Evolutionary conservation across 2,797 vertebrate genomes (phyloP).

Genomic region (Siniperca obscura): DNA sequence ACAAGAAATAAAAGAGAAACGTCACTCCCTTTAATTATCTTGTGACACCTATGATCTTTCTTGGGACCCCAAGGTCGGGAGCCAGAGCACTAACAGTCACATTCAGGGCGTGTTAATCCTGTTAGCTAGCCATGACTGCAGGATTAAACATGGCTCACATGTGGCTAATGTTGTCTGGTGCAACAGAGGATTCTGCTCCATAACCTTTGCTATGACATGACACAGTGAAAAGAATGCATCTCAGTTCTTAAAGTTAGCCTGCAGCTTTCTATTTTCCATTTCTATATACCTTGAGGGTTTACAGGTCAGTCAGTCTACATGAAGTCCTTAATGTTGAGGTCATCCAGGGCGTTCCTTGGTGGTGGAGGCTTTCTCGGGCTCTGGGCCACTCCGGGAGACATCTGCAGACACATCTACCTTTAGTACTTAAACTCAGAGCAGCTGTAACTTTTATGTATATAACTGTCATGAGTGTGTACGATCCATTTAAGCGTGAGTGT

Average conservation of each 20-base stretch:
- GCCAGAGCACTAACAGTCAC: background rate
- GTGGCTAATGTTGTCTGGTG: background rate
- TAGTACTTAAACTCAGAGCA: constrained; percentile 10
- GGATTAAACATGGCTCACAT: background rate
- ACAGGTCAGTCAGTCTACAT: constrained; percentile 87
- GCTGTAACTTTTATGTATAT: background rate
- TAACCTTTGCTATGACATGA: background rate
- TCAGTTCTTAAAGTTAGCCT: background rate
- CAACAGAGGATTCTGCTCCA: background rate
- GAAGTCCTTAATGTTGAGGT: constrained; percentile 99
- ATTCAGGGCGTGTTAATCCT: background rate
- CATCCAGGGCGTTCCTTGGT: constrained; percentile 97
- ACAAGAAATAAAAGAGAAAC: background rate
- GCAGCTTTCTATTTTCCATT: background rate
- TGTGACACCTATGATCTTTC: background rate
- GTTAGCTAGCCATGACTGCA: background rate
- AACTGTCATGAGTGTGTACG: background rate
- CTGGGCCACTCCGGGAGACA: constrained; percentile 89
- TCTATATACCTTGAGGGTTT: constrained; percentile 65
- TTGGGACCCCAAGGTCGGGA: background rate
- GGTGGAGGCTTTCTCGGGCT: constrained; percentile 97
- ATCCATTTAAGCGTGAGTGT: background rate
- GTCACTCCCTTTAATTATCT: background rate
- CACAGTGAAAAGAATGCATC: background rate
- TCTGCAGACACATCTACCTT: constrained; percentile 72